These are phyloP conservation scores for Jaculus jaculus DNA, from an alignment of 2,113 vertebrate species.

Conservation along the genomic window DNA sequence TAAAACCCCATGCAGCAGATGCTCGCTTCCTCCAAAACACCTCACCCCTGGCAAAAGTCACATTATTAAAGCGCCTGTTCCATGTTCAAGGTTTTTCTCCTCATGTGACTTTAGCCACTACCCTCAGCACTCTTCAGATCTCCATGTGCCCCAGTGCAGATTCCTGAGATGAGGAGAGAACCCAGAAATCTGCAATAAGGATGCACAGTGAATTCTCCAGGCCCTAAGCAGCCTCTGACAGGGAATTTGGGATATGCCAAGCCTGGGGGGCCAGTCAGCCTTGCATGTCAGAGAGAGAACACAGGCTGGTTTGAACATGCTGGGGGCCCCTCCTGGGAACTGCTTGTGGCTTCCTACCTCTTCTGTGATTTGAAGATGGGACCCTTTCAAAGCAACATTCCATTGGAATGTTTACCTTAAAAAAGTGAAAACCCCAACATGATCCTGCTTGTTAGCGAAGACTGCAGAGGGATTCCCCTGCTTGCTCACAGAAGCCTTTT, in stretches of 20 bases:
- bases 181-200: neutral
- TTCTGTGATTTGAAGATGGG: neutral
- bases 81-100: neutral
- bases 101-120: neutral
- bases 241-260: no score
- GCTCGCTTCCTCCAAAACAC: neutral
- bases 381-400: neutral
- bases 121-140: neutral
- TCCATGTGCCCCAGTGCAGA: rapidly evolving
- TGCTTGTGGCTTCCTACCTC: neutral
- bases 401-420: neutral
- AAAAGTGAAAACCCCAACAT: neutral
- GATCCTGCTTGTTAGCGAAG: neutral
- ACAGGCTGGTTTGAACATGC: neutral
- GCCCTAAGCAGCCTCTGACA: neutral
- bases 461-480: neutral
- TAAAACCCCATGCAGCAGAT: neutral
- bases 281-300: no score
- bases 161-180: neutral
- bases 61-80: neutral
- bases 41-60: neutral
- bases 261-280: neutral
- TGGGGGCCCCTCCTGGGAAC: no score
- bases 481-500: neutral
- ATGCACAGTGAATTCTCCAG: rapidly evolving